phyloP scores from a whole-genome alignment of 2,888 invertebrate genomes.

The Synanthedon myopaeformis region DNA sequence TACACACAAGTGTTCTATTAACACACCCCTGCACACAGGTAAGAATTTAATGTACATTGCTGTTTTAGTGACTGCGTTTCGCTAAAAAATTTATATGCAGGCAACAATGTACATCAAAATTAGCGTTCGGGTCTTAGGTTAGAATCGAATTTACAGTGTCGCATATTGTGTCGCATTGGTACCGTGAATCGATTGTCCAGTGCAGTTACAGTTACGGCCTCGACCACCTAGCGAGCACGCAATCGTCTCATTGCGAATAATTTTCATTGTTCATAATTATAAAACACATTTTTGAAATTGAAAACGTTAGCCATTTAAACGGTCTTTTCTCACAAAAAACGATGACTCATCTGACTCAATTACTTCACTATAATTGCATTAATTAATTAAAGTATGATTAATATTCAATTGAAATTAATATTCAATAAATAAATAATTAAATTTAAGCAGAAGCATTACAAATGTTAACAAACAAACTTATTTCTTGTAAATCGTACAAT shows the following conservation, averaged over 20 bases:
- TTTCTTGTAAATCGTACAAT: too few relatives aligned
- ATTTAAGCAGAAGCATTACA: too few relatives aligned
- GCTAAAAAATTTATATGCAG: constrained; percentile 12
- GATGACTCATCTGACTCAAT: constrained; percentile 31
- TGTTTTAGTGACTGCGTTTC: neutral
- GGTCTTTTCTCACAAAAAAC: neutral
- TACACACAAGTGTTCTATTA: constrained; percentile 10
- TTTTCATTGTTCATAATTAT: constrained; percentile 33
- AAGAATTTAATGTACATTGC: constrained; percentile 1
- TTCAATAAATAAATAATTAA: too few relatives aligned
- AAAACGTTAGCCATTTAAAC: constrained; percentile 11
- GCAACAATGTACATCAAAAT: constrained; percentile 19
- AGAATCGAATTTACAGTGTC: constrained; percentile 47
- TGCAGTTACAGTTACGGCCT: constrained; percentile 54
- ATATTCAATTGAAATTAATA: too few relatives aligned
- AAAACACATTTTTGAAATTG: constrained; percentile 25
- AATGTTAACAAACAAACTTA: too few relatives aligned
- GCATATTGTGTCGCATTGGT: constrained; percentile 59
- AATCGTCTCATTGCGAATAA: constrained; percentile 47
- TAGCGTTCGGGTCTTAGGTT: constrained; percentile 22
- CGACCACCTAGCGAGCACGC: constrained; percentile 58
- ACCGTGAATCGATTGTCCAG: constrained; percentile 62
- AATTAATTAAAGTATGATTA: neutral
- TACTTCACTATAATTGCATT: constrained; percentile 15
- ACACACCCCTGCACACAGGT: neutral